Base-by-base conservation (phyloP, 1,140 invertebrate genomes). In the Drosophila mayri region DNA sequence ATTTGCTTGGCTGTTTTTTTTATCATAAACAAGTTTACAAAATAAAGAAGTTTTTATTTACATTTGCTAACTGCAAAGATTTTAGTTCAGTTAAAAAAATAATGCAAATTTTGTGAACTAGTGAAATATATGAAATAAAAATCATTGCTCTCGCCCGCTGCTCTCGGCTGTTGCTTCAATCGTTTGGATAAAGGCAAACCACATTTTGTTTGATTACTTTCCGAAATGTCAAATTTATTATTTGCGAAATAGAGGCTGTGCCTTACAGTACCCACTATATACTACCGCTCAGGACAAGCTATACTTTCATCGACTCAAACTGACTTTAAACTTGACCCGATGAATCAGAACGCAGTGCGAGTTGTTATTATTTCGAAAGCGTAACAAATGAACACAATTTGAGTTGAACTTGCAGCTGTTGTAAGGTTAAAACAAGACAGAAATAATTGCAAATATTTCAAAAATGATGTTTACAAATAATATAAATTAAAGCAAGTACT, bases 131-230 rank as follows among this genome's bases (percentile, higher is more conserved):
- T 14, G 11, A 64, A 61, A 64, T 64, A 25, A 40, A 35, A 62
- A 62, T 35, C 10, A 18, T 47, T 38, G 40, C 71, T 50, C 37
- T 60, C 40, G 47, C 11, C 41, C 28, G 62, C 43, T 52, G 43
- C 60, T 46, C 67, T 78, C 74, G 62, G 2, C 16, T 16, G 22
- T 38, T 28, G 60, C 38, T 20, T 25, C 41, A 58, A 37, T 22
- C 40, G 30, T n/a, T 71, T 30, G 38, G 28, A 7, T 67, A 84
- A 84, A 87, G 84, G 84, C 73, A 87, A 87, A 87, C 84, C 62
- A 87, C 79, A 88, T 87, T 86, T 66, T 77, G 50, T 54, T 50
- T 76, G 58, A 63, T 63, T 75, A 88, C 84, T 87, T 88, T 87
- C 84, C 84, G 88, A 87, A 88, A 87, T 87, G 85, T 87, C 63